Conservation (phyloP, 1,140 invertebrate genomes). For the Leptinotarsa undecemlineata region DNA sequence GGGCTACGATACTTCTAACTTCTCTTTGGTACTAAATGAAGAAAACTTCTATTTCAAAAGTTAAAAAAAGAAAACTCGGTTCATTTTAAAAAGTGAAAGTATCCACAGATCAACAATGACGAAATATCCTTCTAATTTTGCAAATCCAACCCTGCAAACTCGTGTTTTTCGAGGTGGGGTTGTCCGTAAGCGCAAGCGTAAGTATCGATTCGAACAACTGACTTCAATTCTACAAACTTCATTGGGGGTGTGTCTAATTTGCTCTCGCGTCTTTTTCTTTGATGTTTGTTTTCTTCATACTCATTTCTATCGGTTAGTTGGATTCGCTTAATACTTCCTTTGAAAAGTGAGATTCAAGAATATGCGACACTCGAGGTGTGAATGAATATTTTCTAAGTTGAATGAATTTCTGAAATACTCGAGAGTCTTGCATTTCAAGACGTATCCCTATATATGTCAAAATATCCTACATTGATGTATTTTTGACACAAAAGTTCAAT, state of each 20-base stretch:
- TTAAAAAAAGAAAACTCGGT: no score
- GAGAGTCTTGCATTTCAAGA: no score
- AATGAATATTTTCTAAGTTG: neutral
- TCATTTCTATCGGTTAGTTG: neutral
- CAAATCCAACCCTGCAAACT: neutral
- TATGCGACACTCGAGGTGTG: neutral
- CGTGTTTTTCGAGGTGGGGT: slow-evolving; percentile 44
- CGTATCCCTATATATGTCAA: no score
- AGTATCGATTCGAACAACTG: slow-evolving; percentile 51
- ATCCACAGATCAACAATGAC: neutral
- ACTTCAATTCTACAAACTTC: slow-evolving; percentile 24
- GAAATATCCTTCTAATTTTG: neutral
- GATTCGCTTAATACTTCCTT: slow-evolving; percentile 4
- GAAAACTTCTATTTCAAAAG: no score
- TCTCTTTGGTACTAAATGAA: no score
- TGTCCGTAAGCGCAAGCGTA: slow-evolving; percentile 44
- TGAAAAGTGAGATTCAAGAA: neutral
- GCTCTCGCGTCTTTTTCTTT: slow-evolving; percentile 26
- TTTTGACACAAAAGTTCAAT: no score
- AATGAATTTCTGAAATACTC: no score
- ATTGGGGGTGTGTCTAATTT: slow-evolving; percentile 34
- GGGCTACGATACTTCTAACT: no score
- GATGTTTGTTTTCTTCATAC: slow-evolving; percentile 12
- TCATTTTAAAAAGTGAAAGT: no score
- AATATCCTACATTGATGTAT: no score